Evolutionary conservation across 2,888 invertebrate genomes (phyloP).

Genomic region (Pollenia labialis): DNA sequence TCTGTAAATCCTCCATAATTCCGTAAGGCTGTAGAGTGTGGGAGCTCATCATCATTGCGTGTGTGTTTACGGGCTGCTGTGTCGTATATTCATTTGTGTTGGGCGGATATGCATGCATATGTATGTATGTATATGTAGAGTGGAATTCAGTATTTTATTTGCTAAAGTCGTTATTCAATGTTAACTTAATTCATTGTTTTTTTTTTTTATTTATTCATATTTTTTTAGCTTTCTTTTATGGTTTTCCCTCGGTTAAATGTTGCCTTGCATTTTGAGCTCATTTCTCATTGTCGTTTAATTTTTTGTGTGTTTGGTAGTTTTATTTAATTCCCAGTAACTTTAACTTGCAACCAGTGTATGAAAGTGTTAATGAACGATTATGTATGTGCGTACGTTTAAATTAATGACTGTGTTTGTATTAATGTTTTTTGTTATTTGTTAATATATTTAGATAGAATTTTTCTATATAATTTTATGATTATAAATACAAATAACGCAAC

Average conservation of each 20-base stretch:
- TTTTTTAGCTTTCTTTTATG: neutral
- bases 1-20: constrained; percentile 31
- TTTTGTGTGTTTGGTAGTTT: constrained; percentile 22
- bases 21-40: neutral
- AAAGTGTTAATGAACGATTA: neutral
- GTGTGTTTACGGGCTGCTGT: constrained; percentile 22
- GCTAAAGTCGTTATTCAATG: constrained; percentile 64
- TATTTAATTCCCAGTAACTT: constrained; percentile 24
- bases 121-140: neutral
- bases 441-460: neutral
- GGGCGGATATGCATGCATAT: constrained; percentile 49
- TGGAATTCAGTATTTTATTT: constrained; percentile 48
- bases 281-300: constrained; percentile 68
- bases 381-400: neutral
- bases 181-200: constrained; percentile 56
- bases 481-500: too few relatives aligned
- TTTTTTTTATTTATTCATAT: constrained; percentile 11
- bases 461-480: constrained; percentile 44
- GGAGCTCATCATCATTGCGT: neutral
- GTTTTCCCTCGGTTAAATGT: constrained; percentile 18
- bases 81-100: constrained; percentile 23
- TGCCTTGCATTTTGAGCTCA: constrained; percentile 68
- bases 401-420: neutral
- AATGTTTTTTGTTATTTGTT: neutral
- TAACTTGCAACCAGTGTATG: neutral